Percentiles rank a stretch among this genome's conserved stretches.
Evolutionary conservation across 2,113 vertebrate genomes (phyloP).

Genomic region (Aegithalos caudatus): DNA sequence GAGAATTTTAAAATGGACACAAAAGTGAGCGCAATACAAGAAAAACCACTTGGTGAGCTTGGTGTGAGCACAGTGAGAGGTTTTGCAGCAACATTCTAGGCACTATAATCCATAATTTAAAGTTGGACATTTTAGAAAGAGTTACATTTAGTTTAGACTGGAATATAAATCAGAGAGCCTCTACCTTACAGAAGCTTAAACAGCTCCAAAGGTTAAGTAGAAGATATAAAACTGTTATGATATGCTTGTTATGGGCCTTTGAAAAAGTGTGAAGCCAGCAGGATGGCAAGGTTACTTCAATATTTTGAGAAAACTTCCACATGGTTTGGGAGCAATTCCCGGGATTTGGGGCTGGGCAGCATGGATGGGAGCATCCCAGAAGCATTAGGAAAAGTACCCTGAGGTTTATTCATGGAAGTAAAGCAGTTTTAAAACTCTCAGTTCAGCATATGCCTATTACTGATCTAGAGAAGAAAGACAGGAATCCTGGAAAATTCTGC

Average conservation of each 20-base stretch:
- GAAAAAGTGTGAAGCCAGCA: not conserved
- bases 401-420: not conserved
- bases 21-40: not conserved
- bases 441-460: not conserved
- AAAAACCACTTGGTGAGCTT: not conserved
- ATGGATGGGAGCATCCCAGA: not conserved
- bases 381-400: not conserved
- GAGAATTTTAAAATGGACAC: not conserved
- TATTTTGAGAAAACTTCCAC: not conserved
- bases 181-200: not conserved
- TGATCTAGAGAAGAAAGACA: not conserved
- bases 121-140: constrained; percentile 25
- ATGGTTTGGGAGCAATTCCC: not conserved
- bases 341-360: not conserved
- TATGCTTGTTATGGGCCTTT: constrained; percentile 25
- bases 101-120: constrained; percentile 7
- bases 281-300: not conserved
- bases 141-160: constrained; percentile 24
- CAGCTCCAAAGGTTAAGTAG: constrained; percentile 47
- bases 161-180: constrained; percentile 27
- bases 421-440: not conserved
- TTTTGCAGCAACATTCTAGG: not conserved
- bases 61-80: not conserved
- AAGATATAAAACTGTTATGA: constrained; percentile 22
- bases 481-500: not conserved